These are phyloP conservation scores for Garra rufa DNA, from an alignment of 2,113 vertebrate species.

Conservation along the genomic window DNA sequence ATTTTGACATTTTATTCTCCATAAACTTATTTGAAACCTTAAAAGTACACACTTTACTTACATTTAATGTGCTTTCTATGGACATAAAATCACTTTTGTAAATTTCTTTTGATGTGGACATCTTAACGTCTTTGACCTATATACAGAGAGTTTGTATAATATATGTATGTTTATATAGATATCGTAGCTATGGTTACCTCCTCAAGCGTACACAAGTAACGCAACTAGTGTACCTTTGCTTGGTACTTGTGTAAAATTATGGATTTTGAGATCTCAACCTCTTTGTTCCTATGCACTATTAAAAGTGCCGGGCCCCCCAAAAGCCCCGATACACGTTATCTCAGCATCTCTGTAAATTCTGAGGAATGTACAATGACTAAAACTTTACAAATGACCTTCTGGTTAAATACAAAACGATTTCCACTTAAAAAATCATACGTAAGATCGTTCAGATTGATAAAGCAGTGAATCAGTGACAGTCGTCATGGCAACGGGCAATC, in stretches of 20 bases:
- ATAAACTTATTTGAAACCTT: too few species aligned
- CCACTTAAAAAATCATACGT: neutral
- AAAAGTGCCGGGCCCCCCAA: neutral
- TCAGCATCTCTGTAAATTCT: neutral
- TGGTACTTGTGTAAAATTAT: neutral
- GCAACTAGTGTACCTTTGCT: neutral
- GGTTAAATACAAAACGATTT: neutral
- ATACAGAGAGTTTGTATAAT: too few species aligned
- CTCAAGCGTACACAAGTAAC: neutral
- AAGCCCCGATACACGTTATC: neutral
- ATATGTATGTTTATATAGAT: too few species aligned
- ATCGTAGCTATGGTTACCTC: too few species aligned
- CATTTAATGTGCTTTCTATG: too few species aligned
- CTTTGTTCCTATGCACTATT: neutral
- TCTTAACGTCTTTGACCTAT: too few species aligned
- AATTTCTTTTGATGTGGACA: too few species aligned
- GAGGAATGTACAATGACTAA: neutral
- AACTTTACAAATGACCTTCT: neutral
- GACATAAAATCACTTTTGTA: too few species aligned
- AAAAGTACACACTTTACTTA: too few species aligned
- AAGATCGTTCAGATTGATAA: neutral
- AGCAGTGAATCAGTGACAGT: constrained; percentile 3
- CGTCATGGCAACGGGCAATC: constrained; percentile 26
- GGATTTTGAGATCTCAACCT: neutral
- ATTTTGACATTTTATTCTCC: too few species aligned